phyloP scores from a whole-genome alignment of 64 coral and sea anemone genomes.

The Stichodactyla helianthus region DNA sequence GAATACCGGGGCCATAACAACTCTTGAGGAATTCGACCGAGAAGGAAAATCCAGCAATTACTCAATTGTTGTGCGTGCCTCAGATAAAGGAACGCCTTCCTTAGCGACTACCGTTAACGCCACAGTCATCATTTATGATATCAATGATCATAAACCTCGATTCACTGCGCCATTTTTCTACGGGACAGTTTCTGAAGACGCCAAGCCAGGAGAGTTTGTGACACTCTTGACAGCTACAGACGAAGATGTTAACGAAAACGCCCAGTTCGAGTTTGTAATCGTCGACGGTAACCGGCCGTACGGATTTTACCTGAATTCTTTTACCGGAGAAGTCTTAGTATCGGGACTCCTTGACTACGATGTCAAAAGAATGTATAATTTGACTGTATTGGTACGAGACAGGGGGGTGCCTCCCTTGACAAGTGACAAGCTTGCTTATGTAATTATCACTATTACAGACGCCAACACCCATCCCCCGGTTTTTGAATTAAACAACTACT shows the following conservation, averaged over 20 bases:
- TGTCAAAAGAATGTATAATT: conserved; percentile 45
- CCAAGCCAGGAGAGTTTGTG: conserved; percentile 51
- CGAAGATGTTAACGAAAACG: conserved; percentile 42
- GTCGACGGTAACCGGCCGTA: conserved; percentile 58
- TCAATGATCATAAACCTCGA: conserved; percentile 60
- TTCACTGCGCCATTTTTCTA: conserved; percentile 38
- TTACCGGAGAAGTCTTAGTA: conserved; percentile 48
- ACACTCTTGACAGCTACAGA: conserved; percentile 53
- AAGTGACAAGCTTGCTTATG: conserved; percentile 17
- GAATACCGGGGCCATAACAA: conserved; percentile 35
- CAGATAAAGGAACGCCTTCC: conserved; percentile 47
- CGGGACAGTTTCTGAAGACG: conserved; percentile 48
- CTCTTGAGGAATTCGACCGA: conserved; percentile 42
- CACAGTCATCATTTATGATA: conserved; percentile 45
- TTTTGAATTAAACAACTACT: conserved; percentile 43
- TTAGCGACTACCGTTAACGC: conserved; percentile 39
- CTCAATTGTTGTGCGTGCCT: conserved; percentile 52
- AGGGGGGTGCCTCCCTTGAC: conserved; percentile 69
- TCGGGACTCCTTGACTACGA: conserved; percentile 75
- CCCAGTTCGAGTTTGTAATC: conserved; percentile 44
- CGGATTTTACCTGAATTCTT: conserved; percentile 64
- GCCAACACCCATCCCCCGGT: conserved; percentile 65
- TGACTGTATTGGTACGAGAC: conserved; percentile 78
- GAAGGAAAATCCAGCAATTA: conserved; percentile 22
- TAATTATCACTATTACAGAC: conserved; percentile 67